Evolutionary conservation across 2,888 invertebrate species (phyloP).

Genomic region (Archips xylosteana): DNA sequence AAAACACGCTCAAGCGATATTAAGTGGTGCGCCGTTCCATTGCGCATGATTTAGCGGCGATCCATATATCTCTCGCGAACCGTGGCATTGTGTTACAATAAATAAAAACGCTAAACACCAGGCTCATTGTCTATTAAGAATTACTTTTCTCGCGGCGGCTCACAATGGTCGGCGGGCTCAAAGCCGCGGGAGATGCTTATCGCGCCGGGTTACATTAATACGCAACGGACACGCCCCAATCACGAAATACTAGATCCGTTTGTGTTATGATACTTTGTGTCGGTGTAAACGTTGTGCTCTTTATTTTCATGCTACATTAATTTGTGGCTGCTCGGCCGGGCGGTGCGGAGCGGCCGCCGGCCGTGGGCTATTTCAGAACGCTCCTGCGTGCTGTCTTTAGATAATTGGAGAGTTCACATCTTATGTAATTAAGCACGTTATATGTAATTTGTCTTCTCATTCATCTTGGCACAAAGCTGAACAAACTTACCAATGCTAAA

Average conservation of each 20-base stretch:
- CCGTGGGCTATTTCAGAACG: conserved; percentile 24
- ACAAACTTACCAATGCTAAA: not conserved
- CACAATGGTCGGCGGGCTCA: conserved; percentile 81
- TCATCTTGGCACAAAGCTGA: not conserved
- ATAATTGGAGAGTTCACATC: conserved; percentile 27
- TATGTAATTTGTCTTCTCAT: too few relatives aligned
- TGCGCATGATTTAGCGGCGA: conserved; percentile 55
- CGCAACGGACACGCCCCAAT: conserved; percentile 78
- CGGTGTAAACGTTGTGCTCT: conserved; percentile 55
- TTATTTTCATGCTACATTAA: conserved; percentile 68
- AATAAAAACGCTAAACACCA: conserved; percentile 81
- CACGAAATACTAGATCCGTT: conserved; percentile 81
- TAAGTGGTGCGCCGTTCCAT: conserved; percentile 46
- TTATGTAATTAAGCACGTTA: not conserved
- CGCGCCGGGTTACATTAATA: conserved; percentile 76
- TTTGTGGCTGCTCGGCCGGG: conserved; percentile 43
- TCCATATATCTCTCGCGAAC: conserved; percentile 72
- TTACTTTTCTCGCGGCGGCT: conserved; percentile 75
- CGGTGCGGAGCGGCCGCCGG: conserved; percentile 1
- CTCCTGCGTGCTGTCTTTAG: conserved; percentile 29
- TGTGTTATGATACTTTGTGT: conserved; percentile 65
- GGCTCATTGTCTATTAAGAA: conserved; percentile 83
- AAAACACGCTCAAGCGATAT: conserved; percentile 38
- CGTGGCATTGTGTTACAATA: conserved; percentile 76
- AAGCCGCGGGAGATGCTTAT: conserved; percentile 73